Percentiles rank a stretch among this genome's conserved stretches.
phyloP scores from a whole-genome alignment of 2,888 invertebrate species.

The Thereva unica region DNA sequence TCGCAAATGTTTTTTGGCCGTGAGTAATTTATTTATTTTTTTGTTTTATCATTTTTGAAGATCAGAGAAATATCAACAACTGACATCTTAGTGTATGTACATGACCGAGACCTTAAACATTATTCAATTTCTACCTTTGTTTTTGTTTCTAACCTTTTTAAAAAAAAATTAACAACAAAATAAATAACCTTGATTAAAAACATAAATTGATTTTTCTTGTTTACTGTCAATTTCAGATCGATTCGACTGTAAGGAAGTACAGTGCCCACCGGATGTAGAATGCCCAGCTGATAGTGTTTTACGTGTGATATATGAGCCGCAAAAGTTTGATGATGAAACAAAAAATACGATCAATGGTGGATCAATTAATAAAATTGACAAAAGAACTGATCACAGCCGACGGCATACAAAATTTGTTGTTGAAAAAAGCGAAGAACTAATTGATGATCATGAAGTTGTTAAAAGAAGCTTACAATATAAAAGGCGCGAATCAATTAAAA shows the following conservation, averaged over 20 bases:
- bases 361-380: not conserved
- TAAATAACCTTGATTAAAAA: not conserved
- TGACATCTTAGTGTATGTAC: too few species aligned
- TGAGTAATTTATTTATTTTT: too few species aligned
- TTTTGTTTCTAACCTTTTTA: not conserved
- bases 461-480: conserved; percentile 44
- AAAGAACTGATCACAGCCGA: conserved; percentile 18
- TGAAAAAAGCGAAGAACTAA: conserved; percentile 18
- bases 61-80: too few species aligned
- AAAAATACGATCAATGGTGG: conserved; percentile 29
- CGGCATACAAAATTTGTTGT: conserved; percentile 30
- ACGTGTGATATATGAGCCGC: conserved; percentile 20
- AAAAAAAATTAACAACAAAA: not conserved
- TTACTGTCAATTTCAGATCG: conserved; percentile 39
- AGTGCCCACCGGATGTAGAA: conserved; percentile 43
- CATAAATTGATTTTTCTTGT: not conserved
- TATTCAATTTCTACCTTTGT: too few species aligned
- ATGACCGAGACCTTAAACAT: too few species aligned
- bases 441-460: conserved; percentile 27
- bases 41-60: too few species aligned
- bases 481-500: conserved; percentile 45
- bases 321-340: conserved; percentile 18
- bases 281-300: conserved; percentile 47
- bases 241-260: conserved; percentile 45
- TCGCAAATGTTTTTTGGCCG: too few species aligned